Evolutionary conservation across 2,888 invertebrate species (phyloP).

Genomic region (Lepidochitona cinerea): DNA sequence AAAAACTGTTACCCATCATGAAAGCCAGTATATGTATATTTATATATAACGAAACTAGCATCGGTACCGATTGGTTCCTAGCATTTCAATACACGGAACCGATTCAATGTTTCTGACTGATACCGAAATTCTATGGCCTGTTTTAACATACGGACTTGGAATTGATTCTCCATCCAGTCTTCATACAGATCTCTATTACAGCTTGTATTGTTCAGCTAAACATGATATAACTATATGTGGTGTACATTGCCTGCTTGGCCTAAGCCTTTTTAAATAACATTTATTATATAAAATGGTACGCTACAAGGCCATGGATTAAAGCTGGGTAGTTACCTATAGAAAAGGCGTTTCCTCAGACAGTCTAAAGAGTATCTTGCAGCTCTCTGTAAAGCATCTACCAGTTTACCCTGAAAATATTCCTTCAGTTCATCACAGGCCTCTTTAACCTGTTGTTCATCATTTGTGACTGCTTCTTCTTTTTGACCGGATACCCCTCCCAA

Average conservation of each 20-base stretch:
- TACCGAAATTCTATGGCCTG: no score
- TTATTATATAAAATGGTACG: not conserved
- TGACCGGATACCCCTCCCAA: constrained; percentile 64
- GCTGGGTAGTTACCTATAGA: constrained; percentile 70
- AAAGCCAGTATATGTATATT: no score
- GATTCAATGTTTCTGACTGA: no score
- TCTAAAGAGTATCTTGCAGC: constrained; percentile 83
- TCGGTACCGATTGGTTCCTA: no score
- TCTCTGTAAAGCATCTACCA: constrained; percentile 82
- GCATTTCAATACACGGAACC: no score
- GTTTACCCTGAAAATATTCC: constrained; percentile 83
- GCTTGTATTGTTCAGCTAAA: not conserved
- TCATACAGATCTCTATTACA: no score
- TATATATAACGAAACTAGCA: no score
- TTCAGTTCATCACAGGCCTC: constrained; percentile 87
- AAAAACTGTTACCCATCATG: no score
- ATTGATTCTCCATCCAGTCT: no score
- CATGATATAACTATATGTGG: no score
- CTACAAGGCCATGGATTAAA: not conserved
- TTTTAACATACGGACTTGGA: no score
- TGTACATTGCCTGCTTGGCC: not conserved
- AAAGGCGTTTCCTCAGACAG: constrained; percentile 77
- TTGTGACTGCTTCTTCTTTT: constrained; percentile 20
- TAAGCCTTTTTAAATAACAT: not conserved
- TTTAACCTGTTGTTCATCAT: constrained; percentile 50